Conservation (phyloP, 2,113 vertebrate genomes). For the Crocuta crocuta region DNA sequence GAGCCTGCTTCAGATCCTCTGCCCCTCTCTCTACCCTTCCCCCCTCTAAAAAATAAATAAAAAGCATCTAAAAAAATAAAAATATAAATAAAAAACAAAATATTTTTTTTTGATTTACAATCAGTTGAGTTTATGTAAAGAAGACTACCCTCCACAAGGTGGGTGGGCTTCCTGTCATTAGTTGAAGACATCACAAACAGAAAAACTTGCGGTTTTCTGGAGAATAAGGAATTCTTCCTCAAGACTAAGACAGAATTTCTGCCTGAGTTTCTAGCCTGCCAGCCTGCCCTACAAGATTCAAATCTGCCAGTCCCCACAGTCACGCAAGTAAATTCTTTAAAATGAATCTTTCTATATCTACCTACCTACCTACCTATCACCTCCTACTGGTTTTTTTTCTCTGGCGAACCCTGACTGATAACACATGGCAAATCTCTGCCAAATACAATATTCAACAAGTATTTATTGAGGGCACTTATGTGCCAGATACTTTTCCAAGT, state of each 20-base stretch:
- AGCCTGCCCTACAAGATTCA: neutral
- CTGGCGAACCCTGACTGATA: neutral
- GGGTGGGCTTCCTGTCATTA: neutral
- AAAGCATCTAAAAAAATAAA: too few species aligned
- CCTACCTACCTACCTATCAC: neutral
- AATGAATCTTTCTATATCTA: neutral
- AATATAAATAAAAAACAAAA: too few species aligned
- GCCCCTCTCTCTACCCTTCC: too few species aligned
- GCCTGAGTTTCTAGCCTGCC: neutral
- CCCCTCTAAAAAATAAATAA: too few species aligned
- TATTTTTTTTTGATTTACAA: neutral
- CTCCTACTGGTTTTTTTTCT: neutral
- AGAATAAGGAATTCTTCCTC: neutral
- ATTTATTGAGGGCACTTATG: neutral
- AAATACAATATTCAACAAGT: neutral
- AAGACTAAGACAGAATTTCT: neutral
- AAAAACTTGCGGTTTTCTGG: neutral
- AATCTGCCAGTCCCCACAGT: neutral
- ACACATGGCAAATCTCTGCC: neutral
- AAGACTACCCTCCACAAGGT: neutral
- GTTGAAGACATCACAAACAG: neutral
- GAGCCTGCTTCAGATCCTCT: too few species aligned
- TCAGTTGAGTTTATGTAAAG: neutral
- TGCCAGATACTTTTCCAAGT: neutral
- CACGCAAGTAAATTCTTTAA: neutral